Evolutionary conservation across 2,113 vertebrate genomes (phyloP).

Genomic region (Eulacestoma nigropectus): DNA sequence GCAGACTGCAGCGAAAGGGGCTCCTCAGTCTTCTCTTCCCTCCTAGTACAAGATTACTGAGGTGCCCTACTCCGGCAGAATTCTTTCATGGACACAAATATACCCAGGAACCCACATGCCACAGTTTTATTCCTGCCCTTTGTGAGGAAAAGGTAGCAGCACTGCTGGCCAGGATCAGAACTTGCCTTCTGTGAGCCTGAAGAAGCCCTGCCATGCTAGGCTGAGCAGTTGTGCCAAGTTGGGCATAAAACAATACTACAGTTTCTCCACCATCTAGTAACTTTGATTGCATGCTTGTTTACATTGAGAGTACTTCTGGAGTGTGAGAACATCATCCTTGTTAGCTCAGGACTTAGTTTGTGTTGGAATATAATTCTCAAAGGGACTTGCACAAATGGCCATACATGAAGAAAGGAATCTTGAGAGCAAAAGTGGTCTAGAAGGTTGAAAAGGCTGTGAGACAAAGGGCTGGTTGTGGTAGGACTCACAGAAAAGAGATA

Average conservation of each 20-base stretch:
- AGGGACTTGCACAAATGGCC: background rate
- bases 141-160: background rate
- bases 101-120: background rate
- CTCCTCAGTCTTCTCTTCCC: background rate
- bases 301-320: background rate
- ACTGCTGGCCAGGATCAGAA: background rate
- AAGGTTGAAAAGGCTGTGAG: background rate
- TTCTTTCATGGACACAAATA: background rate
- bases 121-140: background rate
- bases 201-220: background rate
- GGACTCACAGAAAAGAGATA: background rate
- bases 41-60: background rate
- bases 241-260: background rate
- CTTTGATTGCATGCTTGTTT: background rate
- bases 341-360: background rate
- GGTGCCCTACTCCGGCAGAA: background rate
- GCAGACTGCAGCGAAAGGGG: background rate
- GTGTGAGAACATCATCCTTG: background rate
- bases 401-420: background rate
- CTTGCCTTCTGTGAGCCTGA: background rate
- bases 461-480: background rate
- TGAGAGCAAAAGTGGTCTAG: background rate
- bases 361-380: background rate
- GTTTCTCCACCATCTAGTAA: background rate
- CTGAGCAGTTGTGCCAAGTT: background rate